These are phyloP conservation scores for Notarius quadriscutis DNA, from an alignment of 2,113 vertebrate species.

Conservation along the genomic window DNA sequence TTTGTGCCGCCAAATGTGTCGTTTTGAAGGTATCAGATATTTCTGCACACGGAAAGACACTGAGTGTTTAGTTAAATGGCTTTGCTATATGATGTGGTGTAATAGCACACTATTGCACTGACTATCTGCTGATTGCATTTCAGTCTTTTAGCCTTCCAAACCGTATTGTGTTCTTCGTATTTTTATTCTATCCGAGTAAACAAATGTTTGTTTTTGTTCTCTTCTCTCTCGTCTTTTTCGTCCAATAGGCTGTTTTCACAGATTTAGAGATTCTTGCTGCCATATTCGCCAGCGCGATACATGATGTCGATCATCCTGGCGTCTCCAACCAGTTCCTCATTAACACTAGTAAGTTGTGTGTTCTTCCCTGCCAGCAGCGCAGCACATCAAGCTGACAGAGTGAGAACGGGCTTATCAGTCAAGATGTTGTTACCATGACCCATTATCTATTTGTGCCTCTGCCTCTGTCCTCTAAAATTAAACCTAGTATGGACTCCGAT, in stretches of 20 bases:
- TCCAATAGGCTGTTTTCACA: slow-evolving; percentile 91
- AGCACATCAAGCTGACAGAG: slow-evolving; percentile 26
- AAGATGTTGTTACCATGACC: slow-evolving; percentile 34
- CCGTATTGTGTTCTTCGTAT: background rate
- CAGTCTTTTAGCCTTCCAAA: background rate
- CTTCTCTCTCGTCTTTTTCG: slow-evolving; percentile 50
- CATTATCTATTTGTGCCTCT: slow-evolving; percentile 31
- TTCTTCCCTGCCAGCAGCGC: background rate
- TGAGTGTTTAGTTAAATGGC: background rate
- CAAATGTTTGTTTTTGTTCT: slow-evolving; percentile 14
- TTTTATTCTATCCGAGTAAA: background rate
- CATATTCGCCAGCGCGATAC: slow-evolving; percentile 99
- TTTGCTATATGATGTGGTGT: background rate
- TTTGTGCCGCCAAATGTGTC: background rate
- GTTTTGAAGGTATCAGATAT: background rate
- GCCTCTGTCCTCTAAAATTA: slow-evolving; percentile 35
- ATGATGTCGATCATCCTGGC: slow-evolving; percentile 97
- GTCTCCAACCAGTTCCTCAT: slow-evolving; percentile 99
- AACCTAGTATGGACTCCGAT: background rate
- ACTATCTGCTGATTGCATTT: slow-evolving; percentile 5
- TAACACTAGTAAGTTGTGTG: slow-evolving; percentile 91
- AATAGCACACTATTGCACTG: background rate
- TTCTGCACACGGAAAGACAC: background rate
- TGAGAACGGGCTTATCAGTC: slow-evolving; percentile 33
- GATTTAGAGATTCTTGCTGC: slow-evolving; percentile 98